These are phyloP conservation scores for Netta rufina DNA, from an alignment of 2,797 vertebrate species.

Conservation along the genomic window DNA sequence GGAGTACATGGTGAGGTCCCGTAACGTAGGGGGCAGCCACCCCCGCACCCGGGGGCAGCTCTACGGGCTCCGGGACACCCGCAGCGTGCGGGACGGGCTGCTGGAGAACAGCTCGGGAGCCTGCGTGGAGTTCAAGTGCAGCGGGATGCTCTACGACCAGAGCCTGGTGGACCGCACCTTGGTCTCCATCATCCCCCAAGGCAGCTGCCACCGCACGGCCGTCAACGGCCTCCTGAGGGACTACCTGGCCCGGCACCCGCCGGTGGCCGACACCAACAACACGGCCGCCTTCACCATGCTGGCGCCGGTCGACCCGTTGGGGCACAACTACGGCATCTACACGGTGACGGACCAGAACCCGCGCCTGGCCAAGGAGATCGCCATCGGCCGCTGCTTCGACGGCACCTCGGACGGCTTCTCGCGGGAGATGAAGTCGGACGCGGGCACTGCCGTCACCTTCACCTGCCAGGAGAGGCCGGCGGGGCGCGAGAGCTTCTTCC, in stretches of 20 bases:
- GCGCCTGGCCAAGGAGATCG: constrained; percentile 94
- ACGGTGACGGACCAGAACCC: constrained; percentile 98
- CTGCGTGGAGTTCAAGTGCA: constrained; percentile 97
- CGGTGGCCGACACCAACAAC: constrained; percentile 82
- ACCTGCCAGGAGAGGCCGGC: constrained; percentile 87
- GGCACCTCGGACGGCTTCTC: constrained; percentile 97
- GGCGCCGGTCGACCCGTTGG: constrained; percentile 92
- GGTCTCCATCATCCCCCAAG: constrained; percentile 89
- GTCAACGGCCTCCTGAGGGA: constrained; percentile 89
- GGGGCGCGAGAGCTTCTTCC: constrained; percentile 90
- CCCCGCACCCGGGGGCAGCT: constrained; percentile 85
- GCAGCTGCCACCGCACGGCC: constrained; percentile 85
- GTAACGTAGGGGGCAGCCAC: constrained; percentile 89
- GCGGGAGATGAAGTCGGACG: constrained; percentile 90
- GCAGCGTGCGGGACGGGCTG: constrained; percentile 88
- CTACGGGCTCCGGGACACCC: constrained; percentile 92
- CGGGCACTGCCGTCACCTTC: constrained; percentile 90
- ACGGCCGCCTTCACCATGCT: constrained; percentile 89
- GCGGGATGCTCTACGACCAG: constrained; percentile 97
- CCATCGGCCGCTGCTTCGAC: constrained; percentile 96
- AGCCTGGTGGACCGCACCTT: constrained; percentile 86
- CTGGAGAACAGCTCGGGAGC: constrained; percentile 84
- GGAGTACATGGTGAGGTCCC: constrained; percentile 93
- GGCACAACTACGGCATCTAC: constrained; percentile 98
- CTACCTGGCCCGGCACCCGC: constrained; percentile 91